A percentile compares a stretch with the other conserved stretches of the same genome.
Conservation (phyloP, 2,888 invertebrate species). For the Eledona agricola region DNA sequence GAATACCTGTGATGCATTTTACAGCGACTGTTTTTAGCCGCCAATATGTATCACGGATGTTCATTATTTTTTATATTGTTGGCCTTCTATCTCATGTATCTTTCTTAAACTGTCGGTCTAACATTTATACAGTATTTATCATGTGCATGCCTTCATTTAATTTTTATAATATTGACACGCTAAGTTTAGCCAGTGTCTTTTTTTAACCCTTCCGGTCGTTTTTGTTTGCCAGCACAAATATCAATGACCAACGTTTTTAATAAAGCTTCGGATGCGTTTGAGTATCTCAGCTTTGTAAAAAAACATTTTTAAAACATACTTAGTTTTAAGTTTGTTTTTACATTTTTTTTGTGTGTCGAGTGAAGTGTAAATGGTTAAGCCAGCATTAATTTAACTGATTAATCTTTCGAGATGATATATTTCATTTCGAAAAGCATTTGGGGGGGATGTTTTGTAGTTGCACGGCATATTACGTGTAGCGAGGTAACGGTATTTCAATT, state of each 20-base stretch:
- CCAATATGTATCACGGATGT: conserved; percentile 46
- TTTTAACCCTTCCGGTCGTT: conserved; percentile 28
- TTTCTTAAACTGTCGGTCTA: conserved; percentile 60
- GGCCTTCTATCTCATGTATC: conserved; percentile 63
- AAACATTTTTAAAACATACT: conserved; percentile 9
- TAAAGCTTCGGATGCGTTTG: no score
- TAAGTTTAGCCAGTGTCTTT: conserved; percentile 45
- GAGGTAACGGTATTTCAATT: conserved; percentile 35
- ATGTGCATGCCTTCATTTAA: conserved; percentile 59
- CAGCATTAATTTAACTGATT: background rate
- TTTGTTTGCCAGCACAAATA: conserved; percentile 26
- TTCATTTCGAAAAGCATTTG: conserved; percentile 1
- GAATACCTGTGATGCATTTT: conserved; percentile 45
- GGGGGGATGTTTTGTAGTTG: conserved; percentile 38
- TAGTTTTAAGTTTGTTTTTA: conserved; percentile 17
- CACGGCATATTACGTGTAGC: conserved; percentile 42
- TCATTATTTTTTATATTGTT: conserved; percentile 56
- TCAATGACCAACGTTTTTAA: conserved; percentile 15
- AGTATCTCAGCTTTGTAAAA: no score
- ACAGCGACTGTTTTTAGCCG: conserved; percentile 7
- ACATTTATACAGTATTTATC: conserved; percentile 53
- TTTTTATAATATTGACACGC: conserved; percentile 42
- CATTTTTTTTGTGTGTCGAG: conserved; percentile 1
- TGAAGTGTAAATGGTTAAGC: background rate
- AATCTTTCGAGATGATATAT: background rate